Evolutionary conservation across 1,140 invertebrate genomes (phyloP).

Genomic region (Antheraea pernyi): DNA sequence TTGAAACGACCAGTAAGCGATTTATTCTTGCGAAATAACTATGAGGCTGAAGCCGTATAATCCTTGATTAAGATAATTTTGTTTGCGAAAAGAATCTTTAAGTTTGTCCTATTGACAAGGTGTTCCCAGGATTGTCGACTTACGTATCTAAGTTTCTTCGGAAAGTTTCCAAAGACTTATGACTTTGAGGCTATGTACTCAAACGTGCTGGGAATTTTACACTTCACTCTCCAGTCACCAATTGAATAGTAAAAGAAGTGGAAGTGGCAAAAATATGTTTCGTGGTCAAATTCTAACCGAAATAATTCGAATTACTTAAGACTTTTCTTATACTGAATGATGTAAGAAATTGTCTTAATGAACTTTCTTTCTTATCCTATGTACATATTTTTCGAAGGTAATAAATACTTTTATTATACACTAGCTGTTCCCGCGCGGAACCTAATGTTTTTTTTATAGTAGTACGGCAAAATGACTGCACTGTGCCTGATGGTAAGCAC

Average conservation of each 20-base stretch:
- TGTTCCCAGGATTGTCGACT: conserved; percentile 1
- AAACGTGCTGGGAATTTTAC: conserved; percentile 6
- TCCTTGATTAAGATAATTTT: neutral
- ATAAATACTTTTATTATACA: no score
- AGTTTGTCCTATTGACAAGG: neutral
- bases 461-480: no score
- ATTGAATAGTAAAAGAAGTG: neutral
- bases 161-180: conserved; percentile 10
- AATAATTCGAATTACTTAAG: neutral
- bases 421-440: no score
- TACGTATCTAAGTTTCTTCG: neutral
- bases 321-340: no score
- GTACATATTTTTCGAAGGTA: no score
- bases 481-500: no score
- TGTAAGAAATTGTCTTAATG: no score
- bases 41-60: no score
- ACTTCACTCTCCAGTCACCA: neutral
- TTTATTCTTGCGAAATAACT: no score
- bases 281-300: neutral
- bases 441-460: no score
- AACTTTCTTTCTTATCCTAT: no score
- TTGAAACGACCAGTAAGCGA: no score
- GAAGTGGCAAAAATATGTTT: neutral
- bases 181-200: conserved; percentile 7
- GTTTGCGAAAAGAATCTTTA: neutral